These are phyloP conservation scores for Pseudomyrmex dendroicus DNA, from an alignment of 1,140 invertebrate genomes.

Conservation along the genomic window DNA sequence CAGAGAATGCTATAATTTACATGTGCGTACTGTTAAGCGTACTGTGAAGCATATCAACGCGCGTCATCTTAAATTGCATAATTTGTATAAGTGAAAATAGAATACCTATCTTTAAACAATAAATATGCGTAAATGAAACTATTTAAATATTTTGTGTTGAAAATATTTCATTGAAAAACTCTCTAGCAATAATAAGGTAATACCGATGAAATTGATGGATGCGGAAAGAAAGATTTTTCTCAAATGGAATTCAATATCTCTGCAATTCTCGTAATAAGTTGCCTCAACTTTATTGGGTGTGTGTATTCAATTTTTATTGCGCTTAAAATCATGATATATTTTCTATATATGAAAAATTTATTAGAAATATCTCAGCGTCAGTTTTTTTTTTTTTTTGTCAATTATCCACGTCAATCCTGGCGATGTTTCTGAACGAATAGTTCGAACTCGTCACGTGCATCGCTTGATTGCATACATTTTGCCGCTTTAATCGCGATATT, in stretches of 20 bases:
- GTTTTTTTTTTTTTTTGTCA: too few relatives aligned
- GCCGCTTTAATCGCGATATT: slow-evolving; percentile 28
- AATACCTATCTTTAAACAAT: too few relatives aligned
- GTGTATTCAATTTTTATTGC: not conserved
- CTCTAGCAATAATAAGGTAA: not conserved
- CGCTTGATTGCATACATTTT: slow-evolving; percentile 15
- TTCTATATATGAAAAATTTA: too few relatives aligned
- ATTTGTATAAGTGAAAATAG: not conserved
- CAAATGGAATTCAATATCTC: not conserved
- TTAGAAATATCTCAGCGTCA: not conserved
- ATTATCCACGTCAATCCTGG: too few relatives aligned
- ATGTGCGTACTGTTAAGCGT: too few relatives aligned
- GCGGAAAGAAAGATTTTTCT: not conserved
- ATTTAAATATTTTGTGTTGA: too few relatives aligned
- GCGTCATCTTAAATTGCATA: too few relatives aligned
- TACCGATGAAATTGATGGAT: not conserved
- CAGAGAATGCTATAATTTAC: too few relatives aligned
- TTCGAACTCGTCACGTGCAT: not conserved
- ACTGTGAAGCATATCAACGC: too few relatives aligned
- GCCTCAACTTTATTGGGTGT: not conserved
- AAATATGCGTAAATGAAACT: too few relatives aligned
- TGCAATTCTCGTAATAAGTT: not conserved
- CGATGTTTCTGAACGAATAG: not conserved
- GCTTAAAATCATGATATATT: not conserved
- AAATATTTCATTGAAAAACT: too few relatives aligned